phyloP scores from a whole-genome alignment of 2,113 vertebrate genomes.

The Halcyon senegalensis region DNA sequence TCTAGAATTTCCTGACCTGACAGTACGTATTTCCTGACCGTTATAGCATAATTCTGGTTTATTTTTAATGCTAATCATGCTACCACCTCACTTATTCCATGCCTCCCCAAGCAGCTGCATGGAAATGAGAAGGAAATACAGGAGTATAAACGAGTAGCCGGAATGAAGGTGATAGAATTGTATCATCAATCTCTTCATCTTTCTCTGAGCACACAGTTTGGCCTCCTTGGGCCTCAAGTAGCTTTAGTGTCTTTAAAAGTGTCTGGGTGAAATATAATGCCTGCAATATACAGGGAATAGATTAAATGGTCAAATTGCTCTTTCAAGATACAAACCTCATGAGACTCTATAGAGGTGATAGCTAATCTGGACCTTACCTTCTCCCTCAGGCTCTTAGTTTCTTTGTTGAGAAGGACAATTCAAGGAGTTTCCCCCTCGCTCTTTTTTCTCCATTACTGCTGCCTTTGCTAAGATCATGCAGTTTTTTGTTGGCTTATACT shows the following conservation, averaged over 20 bases:
- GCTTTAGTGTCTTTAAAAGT: not conserved
- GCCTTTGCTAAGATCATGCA: not conserved
- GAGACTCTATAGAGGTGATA: not conserved
- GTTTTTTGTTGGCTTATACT: not conserved
- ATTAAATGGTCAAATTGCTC: not conserved
- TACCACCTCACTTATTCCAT: not conserved
- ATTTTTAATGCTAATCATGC: not conserved
- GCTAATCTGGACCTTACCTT: not conserved
- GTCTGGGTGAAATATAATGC: not conserved
- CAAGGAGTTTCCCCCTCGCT: not conserved
- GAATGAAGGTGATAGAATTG: not conserved
- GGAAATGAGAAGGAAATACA: not conserved
- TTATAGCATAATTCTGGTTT: not conserved
- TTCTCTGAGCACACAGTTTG: not conserved
- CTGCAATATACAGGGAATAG: not conserved
- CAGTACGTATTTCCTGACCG: not conserved
- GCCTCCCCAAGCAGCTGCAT: not conserved
- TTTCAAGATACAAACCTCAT: not conserved
- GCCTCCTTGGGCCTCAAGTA: not conserved
- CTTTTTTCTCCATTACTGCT: not conserved
- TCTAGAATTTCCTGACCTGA: not conserved
- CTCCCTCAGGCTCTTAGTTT: not conserved
- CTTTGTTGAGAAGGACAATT: not conserved
- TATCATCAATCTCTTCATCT: not conserved
- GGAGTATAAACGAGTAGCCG: not conserved